Percentiles rank a stretch among this genome's conserved stretches.
These are phyloP conservation scores for Lymantria monacha DNA, from an alignment of 2,888 invertebrate genomes.

Conservation along the genomic window DNA sequence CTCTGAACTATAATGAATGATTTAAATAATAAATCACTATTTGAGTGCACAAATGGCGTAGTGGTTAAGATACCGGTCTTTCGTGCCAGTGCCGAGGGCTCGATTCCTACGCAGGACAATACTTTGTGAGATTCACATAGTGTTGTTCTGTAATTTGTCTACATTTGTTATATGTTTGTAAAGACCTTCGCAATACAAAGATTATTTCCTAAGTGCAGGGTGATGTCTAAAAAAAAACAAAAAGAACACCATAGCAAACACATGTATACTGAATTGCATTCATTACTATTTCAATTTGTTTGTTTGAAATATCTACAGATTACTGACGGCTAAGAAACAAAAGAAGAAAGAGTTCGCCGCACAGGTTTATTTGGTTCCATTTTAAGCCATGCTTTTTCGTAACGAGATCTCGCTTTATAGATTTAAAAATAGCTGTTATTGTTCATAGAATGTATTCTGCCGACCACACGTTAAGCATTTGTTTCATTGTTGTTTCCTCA, in stretches of 20 bases:
- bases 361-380: conserved; percentile 17
- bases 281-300: conserved; percentile 10
- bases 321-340: conserved; percentile 12
- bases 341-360: conserved; percentile 15
- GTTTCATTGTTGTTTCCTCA: neutral
- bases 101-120: too few relatives aligned
- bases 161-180: too few relatives aligned
- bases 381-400: conserved; percentile 15
- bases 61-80: too few relatives aligned
- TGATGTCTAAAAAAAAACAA: too few relatives aligned
- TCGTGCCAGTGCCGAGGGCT: too few relatives aligned
- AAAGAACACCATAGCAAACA: neutral
- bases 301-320: conserved; percentile 23
- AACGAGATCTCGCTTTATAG: conserved; percentile 15
- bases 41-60: too few relatives aligned
- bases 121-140: too few relatives aligned
- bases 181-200: too few relatives aligned
- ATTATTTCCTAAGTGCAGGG: too few relatives aligned
- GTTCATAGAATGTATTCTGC: conserved; percentile 2
- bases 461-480: neutral
- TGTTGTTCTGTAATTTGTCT: too few relatives aligned
- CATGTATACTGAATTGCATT: neutral
- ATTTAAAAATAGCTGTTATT: conserved; percentile 21
- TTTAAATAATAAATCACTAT: too few relatives aligned
- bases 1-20: neutral